Evolutionary conservation across 2,113 vertebrate species (phyloP).

Genomic region (Epinephelus fuscoguttatus): DNA sequence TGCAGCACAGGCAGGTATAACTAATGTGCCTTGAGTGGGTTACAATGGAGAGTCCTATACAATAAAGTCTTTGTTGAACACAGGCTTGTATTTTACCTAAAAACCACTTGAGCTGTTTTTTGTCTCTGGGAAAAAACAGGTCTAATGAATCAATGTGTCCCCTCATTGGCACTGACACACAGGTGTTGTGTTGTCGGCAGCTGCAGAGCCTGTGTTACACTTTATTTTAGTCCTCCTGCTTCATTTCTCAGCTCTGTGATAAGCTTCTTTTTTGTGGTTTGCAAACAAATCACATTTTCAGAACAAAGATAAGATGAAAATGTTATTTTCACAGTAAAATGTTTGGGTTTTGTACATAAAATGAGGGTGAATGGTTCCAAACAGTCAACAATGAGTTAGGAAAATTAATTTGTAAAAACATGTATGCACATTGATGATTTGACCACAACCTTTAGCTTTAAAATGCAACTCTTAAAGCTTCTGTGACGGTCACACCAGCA

Average conservation of each 20-base stretch:
- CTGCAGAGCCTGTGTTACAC: background rate
- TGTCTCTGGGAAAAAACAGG: background rate
- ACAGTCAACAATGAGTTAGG: no score
- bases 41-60: background rate
- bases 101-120: background rate
- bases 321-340: background rate
- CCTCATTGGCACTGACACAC: constrained; percentile 8
- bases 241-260: background rate
- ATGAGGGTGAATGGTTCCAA: background rate
- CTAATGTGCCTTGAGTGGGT: background rate
- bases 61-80: background rate
- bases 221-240: background rate
- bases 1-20: background rate
- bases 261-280: background rate
- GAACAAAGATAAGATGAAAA: background rate
- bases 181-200: constrained; percentile 6
- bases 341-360: background rate
- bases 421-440: no score
- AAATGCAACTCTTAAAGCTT: no score
- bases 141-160: constrained; percentile 1
- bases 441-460: no score
- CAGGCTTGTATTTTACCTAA: background rate
- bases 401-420: no score
- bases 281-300: background rate
- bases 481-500: no score